Conservation (phyloP, 1,140 invertebrate species). For the Tribolium castaneum region DNA sequence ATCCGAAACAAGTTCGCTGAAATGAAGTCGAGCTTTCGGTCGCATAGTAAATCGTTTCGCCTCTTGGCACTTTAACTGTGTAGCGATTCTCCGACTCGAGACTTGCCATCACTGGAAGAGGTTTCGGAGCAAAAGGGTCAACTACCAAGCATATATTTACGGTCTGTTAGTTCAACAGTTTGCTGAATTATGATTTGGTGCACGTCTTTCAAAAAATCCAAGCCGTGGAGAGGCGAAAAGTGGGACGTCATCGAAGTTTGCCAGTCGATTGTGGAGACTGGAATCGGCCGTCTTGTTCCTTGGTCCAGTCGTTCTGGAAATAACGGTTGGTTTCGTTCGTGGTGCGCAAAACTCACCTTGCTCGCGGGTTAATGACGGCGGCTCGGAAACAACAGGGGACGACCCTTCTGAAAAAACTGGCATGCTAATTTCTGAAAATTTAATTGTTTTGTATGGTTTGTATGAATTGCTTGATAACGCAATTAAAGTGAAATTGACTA, state of each 20-base stretch:
- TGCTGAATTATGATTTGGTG: constrained; percentile 69
- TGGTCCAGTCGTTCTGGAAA: constrained; percentile 12
- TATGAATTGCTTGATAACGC: too few relatives aligned
- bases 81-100: constrained; percentile 73
- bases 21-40: constrained; percentile 69
- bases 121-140: background rate
- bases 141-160: constrained; percentile 59
- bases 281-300: constrained; percentile 62
- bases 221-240: constrained; percentile 67
- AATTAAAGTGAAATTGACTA: background rate
- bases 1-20: constrained; percentile 70
- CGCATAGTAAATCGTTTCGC: constrained; percentile 72
- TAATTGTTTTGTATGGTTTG: constrained; percentile 4
- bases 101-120: constrained; percentile 57
- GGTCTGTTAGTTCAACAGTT: constrained; percentile 69
- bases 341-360: background rate
- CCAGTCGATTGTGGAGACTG: constrained; percentile 68
- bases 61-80: constrained; percentile 70
- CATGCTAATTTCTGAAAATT: constrained; percentile 12
- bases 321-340: background rate
- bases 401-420: constrained; percentile 27
- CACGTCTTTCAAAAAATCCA: constrained; percentile 70
- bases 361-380: background rate
- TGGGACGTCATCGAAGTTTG: constrained; percentile 64
- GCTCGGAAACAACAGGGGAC: constrained; percentile 9